phyloP scores from a whole-genome alignment of 35 echinoderm and acorn worm species.

The Diadema setosum region DNA sequence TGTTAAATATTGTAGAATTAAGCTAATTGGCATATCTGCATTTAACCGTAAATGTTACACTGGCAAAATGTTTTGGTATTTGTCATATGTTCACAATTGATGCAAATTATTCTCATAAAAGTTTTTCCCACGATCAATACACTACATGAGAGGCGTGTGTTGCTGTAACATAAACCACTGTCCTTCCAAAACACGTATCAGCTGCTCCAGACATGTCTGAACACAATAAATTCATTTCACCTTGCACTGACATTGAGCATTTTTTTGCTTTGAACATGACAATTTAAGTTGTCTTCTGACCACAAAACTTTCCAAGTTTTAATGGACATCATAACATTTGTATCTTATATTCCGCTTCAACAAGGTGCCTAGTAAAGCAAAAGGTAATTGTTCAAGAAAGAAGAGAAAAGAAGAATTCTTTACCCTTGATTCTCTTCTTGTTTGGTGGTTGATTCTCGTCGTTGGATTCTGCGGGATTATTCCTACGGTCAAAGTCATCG shows the following conservation, averaged over 20 bases:
- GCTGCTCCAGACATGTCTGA: neutral
- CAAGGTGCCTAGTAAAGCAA: neutral
- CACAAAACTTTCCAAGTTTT: neutral
- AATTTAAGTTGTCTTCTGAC: neutral
- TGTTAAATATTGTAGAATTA: too few relatives aligned
- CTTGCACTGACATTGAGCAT: neutral
- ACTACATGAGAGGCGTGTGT: neutral
- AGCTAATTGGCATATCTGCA: too few relatives aligned
- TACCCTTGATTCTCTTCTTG: constrained; percentile 74
- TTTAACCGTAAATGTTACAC: too few relatives aligned
- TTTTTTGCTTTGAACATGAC: neutral
- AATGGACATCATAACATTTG: neutral
- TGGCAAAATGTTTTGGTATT: too few relatives aligned
- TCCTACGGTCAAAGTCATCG: constrained; percentile 71
- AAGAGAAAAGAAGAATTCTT: neutral
- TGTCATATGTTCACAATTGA: too few relatives aligned
- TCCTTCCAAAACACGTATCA: neutral
- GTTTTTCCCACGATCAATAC: neutral
- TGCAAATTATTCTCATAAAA: too few relatives aligned
- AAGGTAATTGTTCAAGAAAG: neutral
- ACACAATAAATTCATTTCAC: neutral
- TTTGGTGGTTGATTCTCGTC: constrained; percentile 68
- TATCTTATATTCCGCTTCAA: neutral
- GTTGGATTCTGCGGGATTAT: constrained; percentile 32
- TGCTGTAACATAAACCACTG: neutral